Conservation (phyloP, 2,888 invertebrate species). For the Listrodromus nycthemerus region DNA sequence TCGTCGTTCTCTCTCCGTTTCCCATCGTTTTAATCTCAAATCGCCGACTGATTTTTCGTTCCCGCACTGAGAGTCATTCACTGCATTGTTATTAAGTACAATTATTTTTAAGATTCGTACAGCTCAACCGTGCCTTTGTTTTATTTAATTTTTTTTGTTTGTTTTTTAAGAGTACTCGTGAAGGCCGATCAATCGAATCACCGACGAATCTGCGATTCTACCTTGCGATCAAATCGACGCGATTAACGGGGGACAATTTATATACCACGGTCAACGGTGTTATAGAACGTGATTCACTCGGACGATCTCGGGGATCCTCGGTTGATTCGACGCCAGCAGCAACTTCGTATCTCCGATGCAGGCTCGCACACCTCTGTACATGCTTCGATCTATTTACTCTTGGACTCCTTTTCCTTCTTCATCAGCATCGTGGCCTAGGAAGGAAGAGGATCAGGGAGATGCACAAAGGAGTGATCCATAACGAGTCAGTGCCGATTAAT, state of each 20-base stretch:
- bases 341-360: conserved; percentile 38
- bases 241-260: conserved; percentile 9
- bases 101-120: conserved; percentile 43
- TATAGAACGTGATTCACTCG: conserved; percentile 66
- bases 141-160: conserved; percentile 9
- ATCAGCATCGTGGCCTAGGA: conserved; percentile 99
- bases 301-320: conserved; percentile 84
- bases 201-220: conserved; percentile 60
- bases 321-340: conserved; percentile 84
- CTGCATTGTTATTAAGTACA: conserved; percentile 40
- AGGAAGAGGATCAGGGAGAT: conserved; percentile 83
- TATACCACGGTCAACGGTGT: neutral
- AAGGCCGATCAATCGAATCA: conserved; percentile 62
- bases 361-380: conserved; percentile 20
- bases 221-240: conserved; percentile 47
- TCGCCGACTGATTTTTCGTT: conserved; percentile 27
- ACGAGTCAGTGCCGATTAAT: conserved; percentile 67
- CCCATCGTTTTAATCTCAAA: neutral
- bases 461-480: conserved; percentile 70
- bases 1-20: conserved; percentile 21
- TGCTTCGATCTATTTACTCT: conserved; percentile 88
- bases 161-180: conserved; percentile 23
- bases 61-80: conserved; percentile 55
- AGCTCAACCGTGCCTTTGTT: conserved; percentile 21
- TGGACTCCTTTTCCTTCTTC: conserved; percentile 89